Evolutionary conservation across 2,888 invertebrate species (phyloP).

Genomic region (Drosophila putrida): DNA sequence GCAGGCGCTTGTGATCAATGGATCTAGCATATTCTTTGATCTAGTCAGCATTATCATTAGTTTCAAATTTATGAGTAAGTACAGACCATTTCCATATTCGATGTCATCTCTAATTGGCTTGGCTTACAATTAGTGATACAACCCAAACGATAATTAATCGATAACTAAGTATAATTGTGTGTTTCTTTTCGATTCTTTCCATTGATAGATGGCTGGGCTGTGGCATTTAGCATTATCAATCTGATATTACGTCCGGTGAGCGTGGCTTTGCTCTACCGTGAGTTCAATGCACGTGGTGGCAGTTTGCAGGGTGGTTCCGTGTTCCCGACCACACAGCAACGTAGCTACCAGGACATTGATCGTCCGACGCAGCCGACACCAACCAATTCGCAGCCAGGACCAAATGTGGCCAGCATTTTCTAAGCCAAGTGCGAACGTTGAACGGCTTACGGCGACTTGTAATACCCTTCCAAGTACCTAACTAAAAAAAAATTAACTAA

Average conservation of each 20-base stretch:
- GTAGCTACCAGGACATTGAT: slow-evolving; percentile 85
- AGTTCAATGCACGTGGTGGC: slow-evolving; percentile 84
- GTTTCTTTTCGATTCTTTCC: not conserved
- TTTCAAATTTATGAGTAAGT: slow-evolving; percentile 84
- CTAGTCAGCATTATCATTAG: slow-evolving; percentile 83
- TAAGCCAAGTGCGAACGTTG: slow-evolving; percentile 50
- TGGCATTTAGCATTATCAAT: slow-evolving; percentile 84
- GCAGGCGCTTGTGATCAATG: slow-evolving; percentile 85
- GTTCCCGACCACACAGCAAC: slow-evolving; percentile 84
- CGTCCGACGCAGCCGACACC: slow-evolving; percentile 84
- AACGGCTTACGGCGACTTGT: not conserved
- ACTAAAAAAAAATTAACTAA: not conserved
- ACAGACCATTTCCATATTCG: slow-evolving; percentile 58
- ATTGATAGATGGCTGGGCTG: slow-evolving; percentile 83
- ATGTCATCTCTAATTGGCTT: slow-evolving; percentile 8
- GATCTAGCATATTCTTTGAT: slow-evolving; percentile 85
- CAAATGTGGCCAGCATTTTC: slow-evolving; percentile 85
- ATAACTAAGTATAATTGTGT: not conserved
- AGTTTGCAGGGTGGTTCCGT: slow-evolving; percentile 80
- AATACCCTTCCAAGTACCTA: slow-evolving; percentile 59
- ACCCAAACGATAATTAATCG: not conserved
- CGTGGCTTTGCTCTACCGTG: slow-evolving; percentile 83
- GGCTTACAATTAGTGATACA: not conserved
- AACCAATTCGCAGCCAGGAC: slow-evolving; percentile 80
- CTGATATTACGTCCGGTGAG: slow-evolving; percentile 83